Conservation (phyloP, 2,113 vertebrate species). For the Catharus fuscescens region DNA sequence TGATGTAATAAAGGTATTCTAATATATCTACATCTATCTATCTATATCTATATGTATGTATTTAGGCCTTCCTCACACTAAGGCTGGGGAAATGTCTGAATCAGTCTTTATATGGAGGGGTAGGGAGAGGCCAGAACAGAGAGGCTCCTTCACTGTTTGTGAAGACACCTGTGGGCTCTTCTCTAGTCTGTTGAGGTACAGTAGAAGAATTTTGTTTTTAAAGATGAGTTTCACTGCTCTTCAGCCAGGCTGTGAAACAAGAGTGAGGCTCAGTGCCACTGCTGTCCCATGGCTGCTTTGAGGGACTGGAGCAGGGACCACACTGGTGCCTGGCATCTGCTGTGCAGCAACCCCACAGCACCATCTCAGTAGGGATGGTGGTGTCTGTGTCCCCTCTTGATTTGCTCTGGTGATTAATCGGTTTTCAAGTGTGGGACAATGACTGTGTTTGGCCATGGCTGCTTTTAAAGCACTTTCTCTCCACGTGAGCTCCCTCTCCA, state of each 20-base stretch:
- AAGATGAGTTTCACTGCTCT: neutral
- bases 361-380: fast-evolving
- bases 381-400: neutral
- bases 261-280: neutral
- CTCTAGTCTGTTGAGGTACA: neutral
- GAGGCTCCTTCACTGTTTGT: neutral
- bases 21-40: neutral
- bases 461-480: neutral
- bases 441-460: fast-evolving
- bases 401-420: neutral
- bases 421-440: neutral
- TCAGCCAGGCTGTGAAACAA: neutral
- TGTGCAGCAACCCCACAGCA: neutral
- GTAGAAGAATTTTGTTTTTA: neutral
- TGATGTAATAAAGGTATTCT: neutral
- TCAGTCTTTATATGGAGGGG: neutral
- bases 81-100: neutral
- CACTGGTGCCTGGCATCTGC: fast-evolving
- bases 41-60: neutral
- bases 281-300: neutral
- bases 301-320: too few relatives aligned
- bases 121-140: neutral
- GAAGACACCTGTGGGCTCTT: fast-evolving
- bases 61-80: neutral
- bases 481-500: neutral